Base-by-base conservation (phyloP, 2,113 vertebrate genomes). In the Fulica atra region DNA sequence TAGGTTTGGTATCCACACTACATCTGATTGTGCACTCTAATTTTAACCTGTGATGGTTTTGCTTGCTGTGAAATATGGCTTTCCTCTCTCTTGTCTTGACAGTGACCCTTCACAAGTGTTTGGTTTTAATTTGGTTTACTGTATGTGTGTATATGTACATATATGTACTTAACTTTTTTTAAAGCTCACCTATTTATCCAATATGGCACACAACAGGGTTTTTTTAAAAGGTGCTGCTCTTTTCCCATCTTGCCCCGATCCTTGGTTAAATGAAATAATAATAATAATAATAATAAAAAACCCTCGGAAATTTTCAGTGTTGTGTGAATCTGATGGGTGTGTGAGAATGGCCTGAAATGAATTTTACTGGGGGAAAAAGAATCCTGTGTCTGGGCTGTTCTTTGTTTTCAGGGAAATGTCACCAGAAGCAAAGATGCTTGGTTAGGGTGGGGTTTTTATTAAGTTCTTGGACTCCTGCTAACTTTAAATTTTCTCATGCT, bases 101-200 rank as follows among this genome's bases (percentile, higher is more conserved):
- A 92, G 64, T 1, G 1, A 89, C 70, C 60, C 89, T 61, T 93
- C 66, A 26, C 50, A 70, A 89, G 78, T 76, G 92, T 96, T 68
- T 87, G 36, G 35, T 96, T 97, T 89, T 92, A 93, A 93, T 95
- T 98, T 96, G 92, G 48, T 97, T 96, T 85, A 74, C 84, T 97
- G 86, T 97, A 82, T 93, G 81, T 95, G 93, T 97, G 94, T 97
- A 91, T 96, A 88, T 95, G 92, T 96, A 96, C 23, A 93, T 96
- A 93, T 97, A 97, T 96, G 96, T 96, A 96, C 86, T 87, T 78
- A 96, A 86, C 83, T 80, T 97, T 97, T 98, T 96, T 93, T 96
- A 97, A 97, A 96, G 72, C 57, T 96, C 91, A 96, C 94, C 95
- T 98, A 92, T 97, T 98, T 98, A 95, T 97, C 97, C 89, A 95